Evolutionary conservation across 2,888 invertebrate species (phyloP), one percentile per base, ranked within the genome.

Genomic region (Chouioia cunea): DNA sequence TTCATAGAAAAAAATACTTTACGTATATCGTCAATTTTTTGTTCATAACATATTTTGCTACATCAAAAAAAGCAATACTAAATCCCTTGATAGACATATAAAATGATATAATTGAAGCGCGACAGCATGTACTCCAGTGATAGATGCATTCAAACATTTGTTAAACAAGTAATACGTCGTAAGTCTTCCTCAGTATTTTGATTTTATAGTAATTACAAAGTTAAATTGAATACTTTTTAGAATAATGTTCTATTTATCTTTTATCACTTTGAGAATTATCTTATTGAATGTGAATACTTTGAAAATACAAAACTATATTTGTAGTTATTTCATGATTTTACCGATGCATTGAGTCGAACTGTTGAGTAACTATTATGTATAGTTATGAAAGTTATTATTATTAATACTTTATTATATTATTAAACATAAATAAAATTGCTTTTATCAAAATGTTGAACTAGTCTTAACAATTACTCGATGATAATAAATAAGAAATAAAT

Each of bases 1-100:
- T 66, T 56, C 67, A 46, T 70, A 70, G 12, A 73, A 70, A 63
- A 70, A 67, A 73, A 64, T 70, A 60, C 59, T 64, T 60, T 65
- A 62, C 46, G 22, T 60, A 56, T 52, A 52, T 57, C 10, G 23
- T 69, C 8, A 23, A 23, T 65, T 60, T 64, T 43, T 18, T 66
- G 44, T 62, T 67, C 58, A n/a, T 43, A 62, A 62, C 14, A 50
- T 20, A n/a, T 65, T 70, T 56, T n/a, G 27, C 53, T 44, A 16
- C 36, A 16, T 12, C 56, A 46, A 50, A 53, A n/a, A 36, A 59
- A 60, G 18, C 52, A 64, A 54, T 44, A 64, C 23, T 22, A 53
- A 15, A 62, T 36, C 16, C 27, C 43, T 56, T n/a, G 23, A 46
- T 23, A 56, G 16, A 12, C 53, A 68, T 36, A 36, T 53, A 63